Conservation (phyloP, 2,888 invertebrate species). For the Gastracanthus pulcherrimus region DNA sequence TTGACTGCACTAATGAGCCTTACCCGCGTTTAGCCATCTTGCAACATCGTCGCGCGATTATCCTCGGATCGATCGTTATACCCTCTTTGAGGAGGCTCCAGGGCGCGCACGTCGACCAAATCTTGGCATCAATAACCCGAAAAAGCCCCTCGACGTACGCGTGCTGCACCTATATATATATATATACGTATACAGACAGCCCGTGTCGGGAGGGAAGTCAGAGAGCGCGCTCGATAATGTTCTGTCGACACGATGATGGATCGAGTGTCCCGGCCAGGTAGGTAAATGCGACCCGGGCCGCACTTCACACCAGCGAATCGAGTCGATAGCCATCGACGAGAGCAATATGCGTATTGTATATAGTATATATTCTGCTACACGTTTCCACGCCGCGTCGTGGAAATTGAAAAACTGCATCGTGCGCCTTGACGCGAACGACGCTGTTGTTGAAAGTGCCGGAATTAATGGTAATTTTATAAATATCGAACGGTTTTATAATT, state of each 20-base stretch:
- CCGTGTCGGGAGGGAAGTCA: not conserved
- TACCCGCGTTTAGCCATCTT: not conserved
- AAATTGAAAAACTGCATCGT: not conserved
- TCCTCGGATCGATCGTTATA: not conserved
- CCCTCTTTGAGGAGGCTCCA: not conserved
- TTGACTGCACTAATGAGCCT: slow-evolving; percentile 9
- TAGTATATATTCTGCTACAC: not conserved
- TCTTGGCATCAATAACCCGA: slow-evolving; percentile 13
- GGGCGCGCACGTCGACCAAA: not conserved
- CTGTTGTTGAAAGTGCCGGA: no score
- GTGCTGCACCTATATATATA: not conserved
- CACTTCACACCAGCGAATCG: slow-evolving; percentile 57
- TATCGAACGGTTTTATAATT: no score
- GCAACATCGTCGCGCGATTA: slow-evolving; percentile 15
- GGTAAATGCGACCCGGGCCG: slow-evolving; percentile 60
- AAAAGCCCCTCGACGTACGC: not conserved
- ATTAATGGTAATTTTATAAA: no score
- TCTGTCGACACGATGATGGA: slow-evolving; percentile 75
- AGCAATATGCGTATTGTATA: not conserved
- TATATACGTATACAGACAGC: not conserved
- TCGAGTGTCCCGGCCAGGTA: slow-evolving; percentile 67
- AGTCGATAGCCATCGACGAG: slow-evolving; percentile 12
- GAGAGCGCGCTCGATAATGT: slow-evolving; percentile 62
- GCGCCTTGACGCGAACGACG: no score
- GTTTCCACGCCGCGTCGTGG: not conserved